phyloP scores from a whole-genome alignment of 2,113 vertebrate genomes.

The Aphelocoma coerulescens region DNA sequence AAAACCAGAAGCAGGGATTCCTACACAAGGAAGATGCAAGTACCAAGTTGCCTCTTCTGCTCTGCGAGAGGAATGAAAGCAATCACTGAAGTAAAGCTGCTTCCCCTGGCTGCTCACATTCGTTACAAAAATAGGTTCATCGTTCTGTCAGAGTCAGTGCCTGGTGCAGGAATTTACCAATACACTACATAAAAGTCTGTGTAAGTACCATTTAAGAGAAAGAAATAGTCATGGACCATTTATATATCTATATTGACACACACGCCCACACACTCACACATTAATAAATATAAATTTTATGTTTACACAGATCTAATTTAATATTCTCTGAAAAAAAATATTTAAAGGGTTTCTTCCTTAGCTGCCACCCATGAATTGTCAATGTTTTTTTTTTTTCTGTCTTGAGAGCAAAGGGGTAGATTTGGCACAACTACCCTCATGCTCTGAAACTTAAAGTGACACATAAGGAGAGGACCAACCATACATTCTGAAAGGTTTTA shows the following conservation, averaged over 20 bases:
- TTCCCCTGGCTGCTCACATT: neutral
- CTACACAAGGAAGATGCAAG: neutral
- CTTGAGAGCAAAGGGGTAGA: neutral
- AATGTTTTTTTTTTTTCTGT: neutral
- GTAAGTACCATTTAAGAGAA: conserved; percentile 59
- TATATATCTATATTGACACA: conserved; percentile 37
- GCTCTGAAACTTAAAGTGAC: conserved; percentile 15
- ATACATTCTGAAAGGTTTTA: conserved; percentile 18
- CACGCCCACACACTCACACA: neutral
- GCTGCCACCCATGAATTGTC: conserved; percentile 15
- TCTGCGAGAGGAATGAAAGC: neutral
- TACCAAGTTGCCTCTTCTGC: neutral
- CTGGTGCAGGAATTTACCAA: conserved; percentile 5
- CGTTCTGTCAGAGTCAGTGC: neutral
- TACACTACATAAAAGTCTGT: neutral
- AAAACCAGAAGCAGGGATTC: neutral
- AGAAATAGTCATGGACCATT: conserved; percentile 52
- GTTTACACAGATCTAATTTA: conserved; percentile 59
- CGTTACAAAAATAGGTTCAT: neutral
- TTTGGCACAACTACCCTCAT: neutral
- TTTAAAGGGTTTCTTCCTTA: conserved; percentile 47
- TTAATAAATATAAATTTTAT: conserved; percentile 58
- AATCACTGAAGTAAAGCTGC: neutral
- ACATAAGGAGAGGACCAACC: conserved; percentile 23
- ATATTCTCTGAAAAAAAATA: conserved; percentile 48